A percentile compares a stretch with the other conserved stretches of the same genome.
These are phyloP conservation scores for Sericinus montela DNA, from an alignment of 2,888 invertebrate species.

Conservation along the genomic window DNA sequence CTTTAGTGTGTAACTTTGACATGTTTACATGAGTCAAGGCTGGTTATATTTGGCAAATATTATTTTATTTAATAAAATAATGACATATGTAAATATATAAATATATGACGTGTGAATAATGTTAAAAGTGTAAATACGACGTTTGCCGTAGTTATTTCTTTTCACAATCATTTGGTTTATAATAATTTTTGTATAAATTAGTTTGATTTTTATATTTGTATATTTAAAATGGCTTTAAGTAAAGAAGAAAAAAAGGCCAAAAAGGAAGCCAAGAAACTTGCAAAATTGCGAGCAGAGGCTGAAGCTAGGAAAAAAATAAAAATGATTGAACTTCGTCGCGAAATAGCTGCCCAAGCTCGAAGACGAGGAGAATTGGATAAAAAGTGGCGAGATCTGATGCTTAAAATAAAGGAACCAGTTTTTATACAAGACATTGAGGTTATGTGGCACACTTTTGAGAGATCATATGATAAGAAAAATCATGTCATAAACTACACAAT, in stretches of 20 bases:
- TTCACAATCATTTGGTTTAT: too few relatives aligned
- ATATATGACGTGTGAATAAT: too few relatives aligned
- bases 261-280: constrained; percentile 55
- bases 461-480: constrained; percentile 79
- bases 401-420: constrained; percentile 63
- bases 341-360: constrained; percentile 48
- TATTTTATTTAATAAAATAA: neutral
- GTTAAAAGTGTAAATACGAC: too few relatives aligned
- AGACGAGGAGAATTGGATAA: constrained; percentile 51
- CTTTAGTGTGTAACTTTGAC: too few relatives aligned
- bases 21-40: too few relatives aligned
- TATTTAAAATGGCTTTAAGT: constrained; percentile 42
- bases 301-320: constrained; percentile 47
- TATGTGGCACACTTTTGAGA: constrained; percentile 73
- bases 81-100: neutral
- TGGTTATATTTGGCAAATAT: neutral
- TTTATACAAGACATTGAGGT: constrained; percentile 60
- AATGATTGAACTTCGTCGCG: constrained; percentile 52
- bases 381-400: constrained; percentile 57
- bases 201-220: constrained; percentile 7
- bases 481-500: constrained; percentile 75
- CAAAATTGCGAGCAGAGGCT: constrained; percentile 43
- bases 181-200: neutral
- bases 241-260: constrained; percentile 60
- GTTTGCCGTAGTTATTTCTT: too few relatives aligned